These are phyloP conservation scores for Cricetomys ansorgei DNA, from an alignment of 2,113 vertebrate species.

Conservation along the genomic window DNA sequence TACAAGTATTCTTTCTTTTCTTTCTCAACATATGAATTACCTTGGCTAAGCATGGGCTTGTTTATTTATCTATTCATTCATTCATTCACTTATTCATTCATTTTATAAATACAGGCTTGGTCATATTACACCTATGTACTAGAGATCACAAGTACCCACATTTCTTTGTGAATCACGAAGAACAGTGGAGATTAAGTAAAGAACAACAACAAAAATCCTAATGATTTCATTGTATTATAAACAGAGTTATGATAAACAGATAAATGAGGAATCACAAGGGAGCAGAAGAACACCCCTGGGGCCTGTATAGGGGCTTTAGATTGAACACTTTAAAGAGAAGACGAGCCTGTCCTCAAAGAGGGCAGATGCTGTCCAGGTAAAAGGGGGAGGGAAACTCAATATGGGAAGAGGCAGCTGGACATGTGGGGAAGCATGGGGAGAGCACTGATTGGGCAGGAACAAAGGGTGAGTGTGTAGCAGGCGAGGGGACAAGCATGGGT, in stretches of 20 bases:
- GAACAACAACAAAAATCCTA: neutral
- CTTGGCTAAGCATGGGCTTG: neutral
- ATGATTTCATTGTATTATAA: neutral
- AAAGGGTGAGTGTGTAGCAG: neutral
- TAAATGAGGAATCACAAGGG: neutral
- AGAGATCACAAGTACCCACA: neutral
- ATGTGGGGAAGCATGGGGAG: neutral
- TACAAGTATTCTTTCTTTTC: neutral
- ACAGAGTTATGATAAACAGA: neutral
- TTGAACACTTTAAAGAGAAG: neutral
- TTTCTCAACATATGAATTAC: neutral
- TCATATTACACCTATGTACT: neutral
- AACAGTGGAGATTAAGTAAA: neutral
- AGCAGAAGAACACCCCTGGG: neutral
- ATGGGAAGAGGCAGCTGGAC: neutral
- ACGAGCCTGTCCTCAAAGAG: neutral
- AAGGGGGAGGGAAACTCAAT: neutral
- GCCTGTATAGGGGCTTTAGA: neutral
- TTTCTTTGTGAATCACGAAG: conserved; percentile 24
- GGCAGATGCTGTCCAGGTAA: neutral
- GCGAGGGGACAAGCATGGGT: conserved; percentile 1
- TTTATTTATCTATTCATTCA: neutral
- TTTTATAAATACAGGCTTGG: neutral
- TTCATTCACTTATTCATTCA: neutral
- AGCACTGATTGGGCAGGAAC: neutral